Evolutionary conservation across 1,140 invertebrate species (phyloP).

Genomic region (Danaus melanippus): DNA sequence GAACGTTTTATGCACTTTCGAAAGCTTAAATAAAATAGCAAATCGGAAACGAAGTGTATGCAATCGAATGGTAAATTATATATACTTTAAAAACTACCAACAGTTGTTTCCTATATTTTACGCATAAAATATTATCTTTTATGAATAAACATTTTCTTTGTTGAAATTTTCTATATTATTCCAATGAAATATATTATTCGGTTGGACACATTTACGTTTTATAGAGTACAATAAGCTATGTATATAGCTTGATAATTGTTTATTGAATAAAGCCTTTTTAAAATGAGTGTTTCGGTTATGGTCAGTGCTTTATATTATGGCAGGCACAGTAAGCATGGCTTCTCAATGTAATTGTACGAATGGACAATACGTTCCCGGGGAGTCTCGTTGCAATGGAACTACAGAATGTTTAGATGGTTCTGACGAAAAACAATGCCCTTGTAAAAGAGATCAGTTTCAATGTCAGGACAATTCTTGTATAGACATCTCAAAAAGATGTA

Average conservation of each 20-base stretch:
- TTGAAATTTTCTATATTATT: too few relatives aligned
- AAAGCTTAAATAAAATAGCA: too few relatives aligned
- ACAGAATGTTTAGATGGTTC: slow-evolving; percentile 82
- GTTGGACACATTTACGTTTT: too few relatives aligned
- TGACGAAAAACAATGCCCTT: slow-evolving; percentile 79
- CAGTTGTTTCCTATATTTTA: too few relatives aligned
- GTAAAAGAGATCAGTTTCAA: slow-evolving; percentile 67
- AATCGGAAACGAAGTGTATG: too few relatives aligned
- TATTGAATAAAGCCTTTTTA: neutral
- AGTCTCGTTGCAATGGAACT: slow-evolving; percentile 81
- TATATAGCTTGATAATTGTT: neutral
- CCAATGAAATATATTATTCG: too few relatives aligned
- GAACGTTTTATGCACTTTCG: too few relatives aligned
- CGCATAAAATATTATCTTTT: too few relatives aligned
- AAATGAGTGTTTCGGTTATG: slow-evolving; percentile 39
- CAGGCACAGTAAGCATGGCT: slow-evolving; percentile 66
- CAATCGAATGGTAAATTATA: too few relatives aligned
- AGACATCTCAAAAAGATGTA: slow-evolving; percentile 64
- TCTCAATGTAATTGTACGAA: slow-evolving; percentile 69
- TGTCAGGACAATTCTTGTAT: slow-evolving; percentile 75
- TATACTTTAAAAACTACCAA: too few relatives aligned
- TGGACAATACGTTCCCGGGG: slow-evolving; percentile 79
- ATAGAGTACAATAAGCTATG: neutral
- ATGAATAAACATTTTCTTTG: too few relatives aligned
- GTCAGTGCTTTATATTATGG: slow-evolving; percentile 45